Percentiles rank a stretch among this genome's conserved stretches.
phyloP scores from a whole-genome alignment of 2,888 invertebrate genomes.

The Tanytarsus gracilentus region DNA sequence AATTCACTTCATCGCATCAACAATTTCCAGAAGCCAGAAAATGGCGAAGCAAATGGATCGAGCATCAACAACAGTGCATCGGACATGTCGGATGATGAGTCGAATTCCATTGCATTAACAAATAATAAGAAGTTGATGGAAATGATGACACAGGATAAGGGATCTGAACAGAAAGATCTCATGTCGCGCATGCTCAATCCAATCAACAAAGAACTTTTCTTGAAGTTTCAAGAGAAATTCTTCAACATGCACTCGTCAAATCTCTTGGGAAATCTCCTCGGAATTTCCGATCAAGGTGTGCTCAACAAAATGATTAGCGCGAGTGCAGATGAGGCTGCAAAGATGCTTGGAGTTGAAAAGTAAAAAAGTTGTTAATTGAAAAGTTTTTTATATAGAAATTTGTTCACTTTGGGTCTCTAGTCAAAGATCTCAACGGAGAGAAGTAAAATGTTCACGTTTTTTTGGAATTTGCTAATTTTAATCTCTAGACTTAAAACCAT shows the following conservation, averaged over 20 bases:
- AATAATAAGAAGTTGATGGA: constrained; percentile 21
- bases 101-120: constrained; percentile 32
- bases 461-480: background rate
- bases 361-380: constrained; percentile 33
- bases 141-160: constrained; percentile 6
- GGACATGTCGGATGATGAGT: constrained; percentile 43
- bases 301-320: constrained; percentile 77
- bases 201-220: constrained; percentile 36
- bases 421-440: constrained; percentile 21
- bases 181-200: background rate
- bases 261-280: constrained; percentile 80
- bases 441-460: background rate
- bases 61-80: constrained; percentile 38
- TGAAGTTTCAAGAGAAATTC: constrained; percentile 35
- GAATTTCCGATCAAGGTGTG: constrained; percentile 74
- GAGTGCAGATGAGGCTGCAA: constrained; percentile 76
- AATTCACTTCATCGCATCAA: background rate
- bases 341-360: constrained; percentile 74
- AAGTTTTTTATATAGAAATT: background rate
- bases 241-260: constrained; percentile 45
- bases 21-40: constrained; percentile 9
- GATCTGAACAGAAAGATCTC: background rate
- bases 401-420: constrained; percentile 1
- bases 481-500: too few species aligned
- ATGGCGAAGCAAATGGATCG: background rate